Evolutionary conservation across 2,113 vertebrate species (phyloP).

Genomic region (Toxotes chatareus): DNA sequence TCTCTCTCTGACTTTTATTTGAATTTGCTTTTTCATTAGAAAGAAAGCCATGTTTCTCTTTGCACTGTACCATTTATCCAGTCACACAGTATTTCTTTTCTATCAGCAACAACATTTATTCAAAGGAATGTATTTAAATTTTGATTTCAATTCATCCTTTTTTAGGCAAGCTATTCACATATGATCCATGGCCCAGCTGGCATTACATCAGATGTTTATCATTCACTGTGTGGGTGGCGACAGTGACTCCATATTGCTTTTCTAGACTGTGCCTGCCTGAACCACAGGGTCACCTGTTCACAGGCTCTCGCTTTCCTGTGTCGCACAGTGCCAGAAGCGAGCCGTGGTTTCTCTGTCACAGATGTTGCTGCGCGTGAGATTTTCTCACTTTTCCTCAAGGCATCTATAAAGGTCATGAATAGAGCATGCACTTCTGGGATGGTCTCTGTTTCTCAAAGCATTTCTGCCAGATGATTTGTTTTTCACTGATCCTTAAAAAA

Average conservation of each 20-base stretch:
- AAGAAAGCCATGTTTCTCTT: no score
- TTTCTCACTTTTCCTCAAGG: slow-evolving; percentile 21
- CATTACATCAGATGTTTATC: slow-evolving; percentile 33
- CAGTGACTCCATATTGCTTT: slow-evolving; percentile 24
- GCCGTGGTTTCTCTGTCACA: slow-evolving; percentile 11
- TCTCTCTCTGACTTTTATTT: slow-evolving; percentile 1
- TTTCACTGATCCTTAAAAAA: not conserved
- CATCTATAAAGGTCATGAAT: not conserved
- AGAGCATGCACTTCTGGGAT: not conserved
- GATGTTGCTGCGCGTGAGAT: slow-evolving; percentile 27
- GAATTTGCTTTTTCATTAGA: not conserved
- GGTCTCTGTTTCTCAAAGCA: not conserved
- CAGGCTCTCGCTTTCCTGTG: slow-evolving; percentile 13
- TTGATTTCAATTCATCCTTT: not conserved
- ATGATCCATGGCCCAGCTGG: not conserved
- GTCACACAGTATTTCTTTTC: not conserved
- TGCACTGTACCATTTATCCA: not conserved
- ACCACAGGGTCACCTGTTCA: slow-evolving; percentile 41
- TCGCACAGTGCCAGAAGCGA: not conserved
- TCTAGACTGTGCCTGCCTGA: not conserved
- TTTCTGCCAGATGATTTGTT: not conserved
- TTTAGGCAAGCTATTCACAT: not conserved
- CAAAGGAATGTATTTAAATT: not conserved
- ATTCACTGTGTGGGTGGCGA: slow-evolving; percentile 33
- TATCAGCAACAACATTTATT: not conserved